A percentile compares a stretch with the other conserved stretches of the same genome.
These are phyloP conservation scores for Limnodromus scolopaceus DNA, from an alignment of 2,797 vertebrate species.

Conservation along the genomic window DNA sequence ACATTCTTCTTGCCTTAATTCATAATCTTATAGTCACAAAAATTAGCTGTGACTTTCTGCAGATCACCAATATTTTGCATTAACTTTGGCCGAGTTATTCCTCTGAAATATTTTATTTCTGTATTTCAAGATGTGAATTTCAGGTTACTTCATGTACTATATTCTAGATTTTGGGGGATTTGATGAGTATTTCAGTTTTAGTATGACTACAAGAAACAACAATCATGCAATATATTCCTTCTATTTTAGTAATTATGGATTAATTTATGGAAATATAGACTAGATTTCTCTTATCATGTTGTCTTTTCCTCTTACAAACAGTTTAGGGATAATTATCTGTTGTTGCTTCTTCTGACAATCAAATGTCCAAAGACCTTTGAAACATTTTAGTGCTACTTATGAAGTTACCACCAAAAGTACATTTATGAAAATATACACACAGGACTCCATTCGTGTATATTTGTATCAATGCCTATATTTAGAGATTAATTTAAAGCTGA, in stretches of 20 bases:
- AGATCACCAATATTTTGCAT: neutral
- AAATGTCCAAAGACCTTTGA: neutral
- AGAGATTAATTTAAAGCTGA: neutral
- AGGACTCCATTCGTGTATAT: rapidly evolving
- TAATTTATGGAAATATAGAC: neutral
- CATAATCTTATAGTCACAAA: neutral
- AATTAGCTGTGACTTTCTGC: neutral
- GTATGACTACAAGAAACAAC: neutral
- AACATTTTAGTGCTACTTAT: neutral
- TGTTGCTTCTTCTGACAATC: neutral
- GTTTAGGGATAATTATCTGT: neutral
- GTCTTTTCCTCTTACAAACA: neutral
- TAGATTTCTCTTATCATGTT: neutral
- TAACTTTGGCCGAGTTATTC: neutral
- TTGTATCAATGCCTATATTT: neutral
- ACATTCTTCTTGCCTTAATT: neutral
- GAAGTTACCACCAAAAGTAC: neutral
- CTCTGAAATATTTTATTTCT: neutral
- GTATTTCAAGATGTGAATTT: neutral
- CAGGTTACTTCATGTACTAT: neutral
- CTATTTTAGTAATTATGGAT: neutral
- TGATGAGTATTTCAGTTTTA: neutral
- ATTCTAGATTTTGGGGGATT: neutral
- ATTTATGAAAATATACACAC: neutral
- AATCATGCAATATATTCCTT: neutral